These are phyloP conservation scores for Microcaecilia unicolor DNA, from an alignment of 2,797 vertebrate species.

Conservation along the genomic window DNA sequence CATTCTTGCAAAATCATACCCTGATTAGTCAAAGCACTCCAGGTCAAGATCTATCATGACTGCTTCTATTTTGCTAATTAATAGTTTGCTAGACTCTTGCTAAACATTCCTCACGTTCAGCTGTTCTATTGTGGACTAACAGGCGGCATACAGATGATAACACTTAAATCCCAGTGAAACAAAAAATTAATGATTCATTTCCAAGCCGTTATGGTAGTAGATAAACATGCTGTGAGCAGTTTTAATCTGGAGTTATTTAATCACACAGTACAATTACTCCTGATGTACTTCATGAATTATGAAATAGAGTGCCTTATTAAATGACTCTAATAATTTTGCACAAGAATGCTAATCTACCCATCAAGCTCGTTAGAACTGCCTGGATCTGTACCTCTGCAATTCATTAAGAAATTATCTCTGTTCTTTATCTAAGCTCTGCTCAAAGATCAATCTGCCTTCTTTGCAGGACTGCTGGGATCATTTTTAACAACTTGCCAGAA, in stretches of 20 bases:
- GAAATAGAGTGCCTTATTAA: slow-evolving; percentile 46
- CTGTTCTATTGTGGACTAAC: slow-evolving; percentile 32
- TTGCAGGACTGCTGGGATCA: not conserved
- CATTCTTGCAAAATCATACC: slow-evolving; percentile 8
- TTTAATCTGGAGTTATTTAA: slow-evolving; percentile 56
- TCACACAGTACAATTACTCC: slow-evolving; percentile 45
- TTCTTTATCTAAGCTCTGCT: slow-evolving; percentile 21
- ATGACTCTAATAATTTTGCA: slow-evolving; percentile 42
- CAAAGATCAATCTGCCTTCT: slow-evolving; percentile 5
- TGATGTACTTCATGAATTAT: slow-evolving; percentile 58
- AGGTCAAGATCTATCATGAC: slow-evolving; percentile 29
- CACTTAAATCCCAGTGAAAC: slow-evolving; percentile 39
- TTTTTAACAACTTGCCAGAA: slow-evolving; percentile 2
- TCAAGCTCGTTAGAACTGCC: slow-evolving; percentile 38
- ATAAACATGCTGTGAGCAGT: slow-evolving; percentile 49
- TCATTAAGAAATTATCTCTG: slow-evolving; percentile 37
- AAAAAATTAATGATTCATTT: slow-evolving; percentile 54
- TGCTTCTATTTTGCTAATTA: slow-evolving; percentile 41
- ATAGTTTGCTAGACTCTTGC: slow-evolving; percentile 29
- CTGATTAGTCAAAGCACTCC: slow-evolving; percentile 36
- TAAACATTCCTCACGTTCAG: slow-evolving; percentile 37
- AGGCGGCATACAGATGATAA: slow-evolving; percentile 42
- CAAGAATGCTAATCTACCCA: slow-evolving; percentile 37
- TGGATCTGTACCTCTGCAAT: slow-evolving; percentile 25
- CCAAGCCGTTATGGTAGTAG: slow-evolving; percentile 28